Conservation (phyloP, 2,113 vertebrate genomes). For the Etia nguti region DNA sequence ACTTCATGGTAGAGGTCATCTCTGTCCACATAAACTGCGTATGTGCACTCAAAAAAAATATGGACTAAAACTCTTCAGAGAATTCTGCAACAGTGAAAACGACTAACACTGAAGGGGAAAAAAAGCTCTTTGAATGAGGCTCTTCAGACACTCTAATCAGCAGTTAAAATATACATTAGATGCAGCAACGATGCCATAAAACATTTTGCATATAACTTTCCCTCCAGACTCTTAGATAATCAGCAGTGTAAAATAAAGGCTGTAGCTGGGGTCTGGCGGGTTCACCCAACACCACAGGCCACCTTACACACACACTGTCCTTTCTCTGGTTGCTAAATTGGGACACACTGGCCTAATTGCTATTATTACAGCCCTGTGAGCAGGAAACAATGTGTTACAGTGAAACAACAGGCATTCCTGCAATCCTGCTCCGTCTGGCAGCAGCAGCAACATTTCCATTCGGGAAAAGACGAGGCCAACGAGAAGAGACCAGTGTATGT, state of each 20-base stretch:
- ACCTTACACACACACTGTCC: background rate
- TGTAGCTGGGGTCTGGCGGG: background rate
- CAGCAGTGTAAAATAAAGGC: background rate
- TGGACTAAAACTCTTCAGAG: background rate
- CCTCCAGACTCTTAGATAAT: background rate
- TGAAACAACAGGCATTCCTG: conserved; percentile 60
- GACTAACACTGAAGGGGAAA: background rate
- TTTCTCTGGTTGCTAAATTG: conserved; percentile 45
- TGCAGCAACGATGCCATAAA: background rate
- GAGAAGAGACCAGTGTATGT: conserved; percentile 9
- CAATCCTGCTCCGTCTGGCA: conserved; percentile 40
- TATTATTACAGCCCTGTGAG: conserved; percentile 63
- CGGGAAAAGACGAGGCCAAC: background rate
- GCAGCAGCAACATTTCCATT: background rate
- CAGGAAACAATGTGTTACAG: conserved; percentile 67
- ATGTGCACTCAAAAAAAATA: background rate
- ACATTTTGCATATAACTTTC: background rate
- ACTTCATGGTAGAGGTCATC: background rate
- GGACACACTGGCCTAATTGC: conserved; percentile 56
- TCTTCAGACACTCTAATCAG: background rate
- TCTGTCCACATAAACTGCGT: background rate
- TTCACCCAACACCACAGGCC: background rate
- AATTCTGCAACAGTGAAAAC: background rate
- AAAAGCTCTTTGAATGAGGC: background rate
- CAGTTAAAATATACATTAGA: background rate